A percentile compares a stretch with the other conserved stretches of the same genome.
Conservation (phyloP, 2,113 vertebrate genomes). For the Mustelus asterias region DNA sequence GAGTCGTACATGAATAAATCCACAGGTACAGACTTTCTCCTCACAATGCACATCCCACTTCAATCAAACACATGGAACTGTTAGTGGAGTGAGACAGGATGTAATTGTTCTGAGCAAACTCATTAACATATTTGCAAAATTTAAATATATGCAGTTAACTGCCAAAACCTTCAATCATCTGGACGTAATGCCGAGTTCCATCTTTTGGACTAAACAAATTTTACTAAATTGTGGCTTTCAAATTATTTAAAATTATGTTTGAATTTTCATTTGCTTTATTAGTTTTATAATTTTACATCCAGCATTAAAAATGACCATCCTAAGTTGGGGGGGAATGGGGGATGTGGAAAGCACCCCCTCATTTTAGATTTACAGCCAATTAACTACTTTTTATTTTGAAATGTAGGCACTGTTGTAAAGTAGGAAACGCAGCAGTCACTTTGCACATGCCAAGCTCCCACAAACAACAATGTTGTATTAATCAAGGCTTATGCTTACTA, state of each 20-base stretch:
- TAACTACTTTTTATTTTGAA: neutral
- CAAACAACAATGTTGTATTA: neutral
- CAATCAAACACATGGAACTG: neutral
- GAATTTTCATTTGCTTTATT: neutral
- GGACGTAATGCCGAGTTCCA: neutral
- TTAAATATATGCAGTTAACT: neutral
- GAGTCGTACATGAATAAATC: neutral
- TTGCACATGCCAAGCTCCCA: neutral
- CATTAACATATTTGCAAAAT: neutral
- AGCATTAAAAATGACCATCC: neutral
- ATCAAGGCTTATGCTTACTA: neutral
- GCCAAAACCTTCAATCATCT: neutral
- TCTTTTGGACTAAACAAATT: neutral
- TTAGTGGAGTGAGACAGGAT: neutral
- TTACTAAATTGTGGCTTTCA: neutral
- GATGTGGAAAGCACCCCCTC: neutral
- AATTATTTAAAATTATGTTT: neutral
- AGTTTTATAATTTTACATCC: neutral
- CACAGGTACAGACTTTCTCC: neutral
- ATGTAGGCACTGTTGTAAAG: neutral
- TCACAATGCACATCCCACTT: neutral
- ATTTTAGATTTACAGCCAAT: neutral
- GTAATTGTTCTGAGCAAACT: neutral
- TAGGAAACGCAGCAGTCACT: neutral
- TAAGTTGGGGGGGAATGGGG: neutral